Evolutionary conservation across 2,888 invertebrate genomes (phyloP).

Genomic region (Zygothrica quintamaculata): DNA sequence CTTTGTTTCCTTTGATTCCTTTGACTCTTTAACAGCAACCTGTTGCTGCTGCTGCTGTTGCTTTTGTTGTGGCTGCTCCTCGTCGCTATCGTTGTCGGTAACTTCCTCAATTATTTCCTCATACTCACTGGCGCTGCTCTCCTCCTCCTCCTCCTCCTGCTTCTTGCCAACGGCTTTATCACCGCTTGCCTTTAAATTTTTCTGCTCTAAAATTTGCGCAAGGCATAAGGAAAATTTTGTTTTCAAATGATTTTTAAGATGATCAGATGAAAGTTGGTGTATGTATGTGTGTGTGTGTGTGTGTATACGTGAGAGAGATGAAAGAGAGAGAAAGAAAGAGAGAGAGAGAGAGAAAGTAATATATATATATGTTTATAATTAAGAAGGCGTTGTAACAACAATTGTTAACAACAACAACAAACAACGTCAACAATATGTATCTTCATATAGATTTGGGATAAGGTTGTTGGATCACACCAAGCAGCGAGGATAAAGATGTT

Average conservation of each 20-base stretch:
- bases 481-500: slow-evolving; percentile 6
- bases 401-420: slow-evolving; percentile 30
- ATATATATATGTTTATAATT: slow-evolving; percentile 16
- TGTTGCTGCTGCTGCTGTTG: slow-evolving; percentile 51
- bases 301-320: slow-evolving; percentile 9
- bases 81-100: slow-evolving; percentile 80
- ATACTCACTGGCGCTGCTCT: slow-evolving; percentile 83
- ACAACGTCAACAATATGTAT: slow-evolving; percentile 34
- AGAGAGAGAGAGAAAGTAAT: slow-evolving; percentile 35
- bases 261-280: not conserved
- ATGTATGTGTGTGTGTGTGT: slow-evolving; percentile 6
- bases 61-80: slow-evolving; percentile 37
- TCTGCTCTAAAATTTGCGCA: slow-evolving; percentile 69
- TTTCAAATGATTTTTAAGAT: slow-evolving; percentile 5
- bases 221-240: slow-evolving; percentile 4
- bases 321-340: slow-evolving; percentile 36
- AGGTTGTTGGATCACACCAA: not conserved
- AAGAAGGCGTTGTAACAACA: slow-evolving; percentile 19
- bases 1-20: slow-evolving; percentile 17
- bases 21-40: slow-evolving; percentile 20
- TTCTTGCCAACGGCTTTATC: slow-evolving; percentile 77
- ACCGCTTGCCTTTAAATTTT: slow-evolving; percentile 84
- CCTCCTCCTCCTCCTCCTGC: slow-evolving; percentile 64
- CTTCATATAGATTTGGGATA: slow-evolving; percentile 1
- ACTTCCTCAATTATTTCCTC: slow-evolving; percentile 83